phyloP scores from a whole-genome alignment of 2,113 vertebrate species.

The Siphamia tubifer region DNA sequence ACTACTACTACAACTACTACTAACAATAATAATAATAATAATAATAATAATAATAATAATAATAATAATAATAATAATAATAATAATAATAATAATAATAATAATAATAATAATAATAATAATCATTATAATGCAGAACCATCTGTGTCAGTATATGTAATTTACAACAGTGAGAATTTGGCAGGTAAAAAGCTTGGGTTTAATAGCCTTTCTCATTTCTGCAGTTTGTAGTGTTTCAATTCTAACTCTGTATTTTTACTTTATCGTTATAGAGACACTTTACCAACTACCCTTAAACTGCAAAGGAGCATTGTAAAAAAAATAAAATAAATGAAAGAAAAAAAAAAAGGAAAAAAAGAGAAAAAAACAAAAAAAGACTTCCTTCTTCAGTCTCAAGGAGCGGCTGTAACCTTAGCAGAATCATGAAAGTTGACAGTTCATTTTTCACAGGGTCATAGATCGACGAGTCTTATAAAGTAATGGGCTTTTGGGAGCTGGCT shows the following conservation, averaged over 20 bases:
- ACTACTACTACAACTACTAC: too few species aligned
- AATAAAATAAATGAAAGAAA: too few species aligned
- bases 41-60: too few species aligned
- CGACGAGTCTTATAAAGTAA: slow-evolving; percentile 83
- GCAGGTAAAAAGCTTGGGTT: not conserved
- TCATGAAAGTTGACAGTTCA: slow-evolving; percentile 87
- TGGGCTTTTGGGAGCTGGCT: slow-evolving; percentile 83
- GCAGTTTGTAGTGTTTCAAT: not conserved
- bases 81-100: too few species aligned
- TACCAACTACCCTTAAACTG: slow-evolving; percentile 52
- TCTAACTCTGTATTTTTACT: slow-evolving; percentile 10
- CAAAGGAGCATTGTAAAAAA: slow-evolving; percentile 65
- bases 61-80: too few species aligned
- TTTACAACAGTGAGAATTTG: not conserved
- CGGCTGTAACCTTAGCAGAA: slow-evolving; percentile 82
- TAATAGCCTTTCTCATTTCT: not conserved
- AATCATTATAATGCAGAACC: too few species aligned
- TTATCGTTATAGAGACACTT: slow-evolving; percentile 31
- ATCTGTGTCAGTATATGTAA: not conserved
- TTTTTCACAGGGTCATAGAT: slow-evolving; percentile 86
- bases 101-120: not conserved
- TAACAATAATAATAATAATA: too few species aligned
- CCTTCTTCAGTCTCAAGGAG: slow-evolving; percentile 74
- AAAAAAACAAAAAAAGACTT: slow-evolving; percentile 40
- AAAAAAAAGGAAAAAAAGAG: not conserved